Percentiles rank a stretch among this genome's conserved stretches.
phyloP scores from a whole-genome alignment of 2,888 invertebrate species.

The Cephus runcator region DNA sequence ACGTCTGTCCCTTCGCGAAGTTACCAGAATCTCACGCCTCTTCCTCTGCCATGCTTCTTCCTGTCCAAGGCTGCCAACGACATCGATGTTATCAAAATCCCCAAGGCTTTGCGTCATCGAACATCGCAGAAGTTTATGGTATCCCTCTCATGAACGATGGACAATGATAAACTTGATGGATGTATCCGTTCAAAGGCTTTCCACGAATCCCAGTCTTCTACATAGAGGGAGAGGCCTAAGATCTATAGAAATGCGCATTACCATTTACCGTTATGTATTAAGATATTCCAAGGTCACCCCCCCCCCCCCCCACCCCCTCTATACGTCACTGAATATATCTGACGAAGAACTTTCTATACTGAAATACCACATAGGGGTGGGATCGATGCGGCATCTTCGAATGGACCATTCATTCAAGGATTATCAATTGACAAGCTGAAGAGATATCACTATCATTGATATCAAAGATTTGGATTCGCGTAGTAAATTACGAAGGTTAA shows the following conservation, averaged over 20 bases:
- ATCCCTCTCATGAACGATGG: neutral
- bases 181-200: neutral
- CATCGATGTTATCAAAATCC: neutral
- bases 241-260: neutral
- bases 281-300: neutral
- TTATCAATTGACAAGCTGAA: neutral
- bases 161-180: neutral
- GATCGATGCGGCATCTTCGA: neutral
- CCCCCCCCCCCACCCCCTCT: too few species aligned
- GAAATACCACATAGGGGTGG: neutral
- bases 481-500: neutral
- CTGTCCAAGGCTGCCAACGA: neutral
- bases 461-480: neutral
- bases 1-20: neutral
- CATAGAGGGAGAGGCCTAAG: neutral
- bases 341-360: neutral
- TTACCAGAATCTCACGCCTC: neutral
- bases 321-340: neutral
- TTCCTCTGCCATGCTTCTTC: neutral
- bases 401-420: neutral
- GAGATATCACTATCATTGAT: neutral
- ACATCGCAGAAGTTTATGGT: neutral
- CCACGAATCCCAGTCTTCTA: neutral
- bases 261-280: neutral
- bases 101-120: neutral